Evolutionary conservation across 2,113 vertebrate species (phyloP).

Genomic region (Lucifuga dentata): DNA sequence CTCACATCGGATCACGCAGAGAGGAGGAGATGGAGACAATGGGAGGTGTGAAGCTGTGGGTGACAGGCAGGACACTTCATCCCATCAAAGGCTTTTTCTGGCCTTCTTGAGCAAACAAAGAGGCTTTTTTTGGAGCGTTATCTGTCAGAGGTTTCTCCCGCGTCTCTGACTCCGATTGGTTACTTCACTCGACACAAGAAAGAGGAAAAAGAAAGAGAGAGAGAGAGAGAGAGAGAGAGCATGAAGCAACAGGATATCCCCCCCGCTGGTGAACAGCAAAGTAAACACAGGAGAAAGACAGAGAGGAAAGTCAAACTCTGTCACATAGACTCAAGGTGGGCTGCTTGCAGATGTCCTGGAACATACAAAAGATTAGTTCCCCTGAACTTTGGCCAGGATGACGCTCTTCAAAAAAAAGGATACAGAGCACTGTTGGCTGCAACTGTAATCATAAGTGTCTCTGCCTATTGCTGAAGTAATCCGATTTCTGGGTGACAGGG

Average conservation of each 20-base stretch:
- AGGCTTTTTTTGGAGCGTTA: slow-evolving; percentile 66
- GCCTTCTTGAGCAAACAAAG: slow-evolving; percentile 72
- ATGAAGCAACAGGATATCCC: slow-evolving; percentile 73
- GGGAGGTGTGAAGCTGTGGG: slow-evolving; percentile 60
- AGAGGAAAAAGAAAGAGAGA: slow-evolving; percentile 54
- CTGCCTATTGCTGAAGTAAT: slow-evolving; percentile 70
- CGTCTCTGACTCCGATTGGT: slow-evolving; percentile 53
- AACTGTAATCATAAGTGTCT: slow-evolving; percentile 71
- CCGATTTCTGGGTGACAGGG: slow-evolving; percentile 64
- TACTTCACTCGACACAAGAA: slow-evolving; percentile 33
- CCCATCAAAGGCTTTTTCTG: slow-evolving; percentile 68
- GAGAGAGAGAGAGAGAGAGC: slow-evolving; percentile 31
- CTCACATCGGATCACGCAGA: slow-evolving; percentile 40
- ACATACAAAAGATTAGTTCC: slow-evolving; percentile 66
- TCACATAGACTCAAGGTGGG: slow-evolving; percentile 61
- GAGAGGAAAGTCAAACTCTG: slow-evolving; percentile 70
- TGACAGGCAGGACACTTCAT: slow-evolving; percentile 64
- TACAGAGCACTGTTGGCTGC: slow-evolving; percentile 51
- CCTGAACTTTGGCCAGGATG: slow-evolving; percentile 35
- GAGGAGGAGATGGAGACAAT: slow-evolving; percentile 54
- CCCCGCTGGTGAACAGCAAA: slow-evolving; percentile 68
- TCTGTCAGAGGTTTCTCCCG: slow-evolving; percentile 65
- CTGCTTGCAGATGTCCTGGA: slow-evolving; percentile 56
- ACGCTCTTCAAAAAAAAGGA: slow-evolving; percentile 31
- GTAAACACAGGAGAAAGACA: slow-evolving; percentile 70